Percentiles rank a stretch among this genome's conserved stretches.
phyloP scores from a whole-genome alignment of 2,113 vertebrate species.

The Anseranas semipalmata region DNA sequence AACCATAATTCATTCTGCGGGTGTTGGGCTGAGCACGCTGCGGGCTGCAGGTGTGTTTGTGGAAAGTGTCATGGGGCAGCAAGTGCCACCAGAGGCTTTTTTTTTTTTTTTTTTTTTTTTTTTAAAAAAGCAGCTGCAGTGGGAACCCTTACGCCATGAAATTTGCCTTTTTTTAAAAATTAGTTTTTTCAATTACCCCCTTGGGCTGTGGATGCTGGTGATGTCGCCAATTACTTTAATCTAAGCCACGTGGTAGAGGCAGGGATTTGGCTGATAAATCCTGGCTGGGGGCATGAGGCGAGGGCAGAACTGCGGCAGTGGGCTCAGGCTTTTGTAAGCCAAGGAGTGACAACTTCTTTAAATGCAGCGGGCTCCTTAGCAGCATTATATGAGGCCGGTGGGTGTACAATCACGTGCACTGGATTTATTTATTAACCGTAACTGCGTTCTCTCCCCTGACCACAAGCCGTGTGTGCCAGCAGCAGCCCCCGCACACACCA shows the following conservation, averaged over 20 bases:
- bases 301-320: not conserved
- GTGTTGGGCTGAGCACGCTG: fast-evolving
- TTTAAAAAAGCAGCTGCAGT: fast-evolving
- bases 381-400: not conserved
- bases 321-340: not conserved
- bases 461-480: not conserved
- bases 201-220: not conserved
- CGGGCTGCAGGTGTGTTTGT: not conserved
- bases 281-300: fast-evolving
- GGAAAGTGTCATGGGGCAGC: fast-evolving
- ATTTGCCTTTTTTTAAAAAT: too few species aligned
- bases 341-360: not conserved
- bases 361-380: not conserved
- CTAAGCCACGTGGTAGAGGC: not conserved
- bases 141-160: not conserved
- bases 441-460: not conserved
- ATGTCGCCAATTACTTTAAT: too few species aligned
- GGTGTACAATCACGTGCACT: too few species aligned
- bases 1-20: not conserved
- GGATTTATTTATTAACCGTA: not conserved
- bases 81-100: not conserved
- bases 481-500: too few species aligned
- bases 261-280: not conserved
- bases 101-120: too few species aligned
- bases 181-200: too few species aligned